Percentiles rank a stretch among this genome's conserved stretches.
Evolutionary conservation across 2,113 vertebrate genomes (phyloP).

Genomic region (Coptodon bakossiorum): DNA sequence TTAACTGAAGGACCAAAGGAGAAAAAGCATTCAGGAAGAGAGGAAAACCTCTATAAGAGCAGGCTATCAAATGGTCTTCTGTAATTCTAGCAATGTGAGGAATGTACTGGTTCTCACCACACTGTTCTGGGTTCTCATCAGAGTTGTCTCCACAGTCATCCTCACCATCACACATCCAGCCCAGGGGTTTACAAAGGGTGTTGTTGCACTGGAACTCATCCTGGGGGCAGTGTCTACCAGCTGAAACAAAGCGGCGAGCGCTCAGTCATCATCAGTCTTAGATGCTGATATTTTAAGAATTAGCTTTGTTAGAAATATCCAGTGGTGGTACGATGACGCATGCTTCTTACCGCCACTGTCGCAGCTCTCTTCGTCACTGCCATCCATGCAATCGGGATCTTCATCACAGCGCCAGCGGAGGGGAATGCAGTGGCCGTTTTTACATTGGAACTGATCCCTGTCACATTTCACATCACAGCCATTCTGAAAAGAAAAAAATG

Average conservation of each 20-base stretch:
- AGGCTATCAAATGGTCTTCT: neutral
- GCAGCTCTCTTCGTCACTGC: constrained; percentile 91
- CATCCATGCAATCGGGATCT: constrained; percentile 89
- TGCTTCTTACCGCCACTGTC: constrained; percentile 76
- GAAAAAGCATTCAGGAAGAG: neutral
- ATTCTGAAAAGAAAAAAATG: constrained; percentile 67
- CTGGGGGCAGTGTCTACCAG: constrained; percentile 86
- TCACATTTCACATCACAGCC: constrained; percentile 90
- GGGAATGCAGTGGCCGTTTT: constrained; percentile 91
- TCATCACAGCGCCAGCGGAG: constrained; percentile 93
- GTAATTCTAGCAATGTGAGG: neutral
- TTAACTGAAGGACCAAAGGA: constrained; percentile 62
- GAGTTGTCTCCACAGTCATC: constrained; percentile 98
- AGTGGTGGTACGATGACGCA: neutral
- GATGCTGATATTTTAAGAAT: neutral
- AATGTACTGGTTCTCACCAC: constrained; percentile 71
- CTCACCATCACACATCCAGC: constrained; percentile 93
- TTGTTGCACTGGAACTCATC: constrained; percentile 98
- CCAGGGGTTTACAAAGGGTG: constrained; percentile 91
- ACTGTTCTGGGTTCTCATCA: constrained; percentile 88
- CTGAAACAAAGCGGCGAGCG: neutral
- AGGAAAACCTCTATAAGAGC: neutral
- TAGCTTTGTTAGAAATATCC: neutral
- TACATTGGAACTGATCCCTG: constrained; percentile 94
- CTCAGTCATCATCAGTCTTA: neutral